Percentiles rank a stretch among this genome's conserved stretches.
Conservation (phyloP, 2,797 vertebrate genomes). For the Masticophis lateralis region DNA sequence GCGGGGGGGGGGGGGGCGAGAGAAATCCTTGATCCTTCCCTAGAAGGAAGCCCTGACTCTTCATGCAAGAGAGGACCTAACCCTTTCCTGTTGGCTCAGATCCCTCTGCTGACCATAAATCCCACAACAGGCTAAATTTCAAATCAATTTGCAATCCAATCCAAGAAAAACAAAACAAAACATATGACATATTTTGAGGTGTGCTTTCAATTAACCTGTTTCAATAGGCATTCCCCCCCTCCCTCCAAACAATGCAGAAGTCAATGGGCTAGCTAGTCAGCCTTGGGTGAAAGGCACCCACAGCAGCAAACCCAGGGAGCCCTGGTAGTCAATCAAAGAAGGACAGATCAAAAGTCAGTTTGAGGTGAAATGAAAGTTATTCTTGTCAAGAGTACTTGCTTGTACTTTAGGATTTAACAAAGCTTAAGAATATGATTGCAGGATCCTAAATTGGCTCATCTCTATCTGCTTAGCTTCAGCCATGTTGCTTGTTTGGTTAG, state of each 20-base stretch:
- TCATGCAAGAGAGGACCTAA: background rate
- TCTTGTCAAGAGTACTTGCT: background rate
- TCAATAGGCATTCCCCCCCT: background rate
- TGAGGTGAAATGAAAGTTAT: background rate
- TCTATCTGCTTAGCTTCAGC: background rate
- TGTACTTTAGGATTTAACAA: background rate
- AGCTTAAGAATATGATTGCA: background rate
- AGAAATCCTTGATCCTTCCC: background rate
- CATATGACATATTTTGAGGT: background rate
- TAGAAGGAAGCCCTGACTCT: background rate
- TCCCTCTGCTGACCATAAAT: background rate
- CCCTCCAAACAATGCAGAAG: background rate
- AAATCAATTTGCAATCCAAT: background rate
- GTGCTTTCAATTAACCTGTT: background rate
- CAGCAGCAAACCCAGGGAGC: background rate
- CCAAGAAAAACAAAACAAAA: background rate
- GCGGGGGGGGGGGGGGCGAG: accelerated
- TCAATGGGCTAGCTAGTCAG: background rate
- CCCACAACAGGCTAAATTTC: background rate
- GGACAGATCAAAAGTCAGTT: background rate
- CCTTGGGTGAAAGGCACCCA: too few species aligned
- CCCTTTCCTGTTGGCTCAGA: background rate
- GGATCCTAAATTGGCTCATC: background rate
- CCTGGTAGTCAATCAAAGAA: background rate
- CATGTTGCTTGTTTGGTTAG: background rate